phyloP scores from a whole-genome alignment of 2,888 invertebrate species.

The Tuta absoluta region DNA sequence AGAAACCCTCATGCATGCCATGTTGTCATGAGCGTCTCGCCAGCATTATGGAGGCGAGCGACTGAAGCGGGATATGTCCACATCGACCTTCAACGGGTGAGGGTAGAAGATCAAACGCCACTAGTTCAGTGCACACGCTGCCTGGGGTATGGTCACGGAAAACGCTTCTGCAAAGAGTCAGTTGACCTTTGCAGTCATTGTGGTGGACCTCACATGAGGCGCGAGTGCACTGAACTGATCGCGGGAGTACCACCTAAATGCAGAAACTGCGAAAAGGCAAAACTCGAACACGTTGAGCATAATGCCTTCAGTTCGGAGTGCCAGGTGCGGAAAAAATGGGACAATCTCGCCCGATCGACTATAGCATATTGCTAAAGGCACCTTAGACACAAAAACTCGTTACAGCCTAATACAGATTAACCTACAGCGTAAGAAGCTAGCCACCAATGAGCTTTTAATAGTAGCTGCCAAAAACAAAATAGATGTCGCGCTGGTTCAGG shows the following conservation, averaged over 20 bases:
- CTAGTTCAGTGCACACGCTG: constrained; percentile 20
- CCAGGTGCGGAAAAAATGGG: constrained; percentile 12
- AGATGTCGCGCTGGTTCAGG: constrained; percentile 29
- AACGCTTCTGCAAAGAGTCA: constrained; percentile 15
- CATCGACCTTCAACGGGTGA: constrained; percentile 6
- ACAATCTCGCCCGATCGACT: too few species aligned
- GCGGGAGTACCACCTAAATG: constrained; percentile 20
- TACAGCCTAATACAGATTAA: too few species aligned
- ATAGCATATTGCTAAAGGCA: constrained; percentile 34
- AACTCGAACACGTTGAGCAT: constrained; percentile 18
- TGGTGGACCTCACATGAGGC: constrained; percentile 1
- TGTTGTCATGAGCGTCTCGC: not conserved
- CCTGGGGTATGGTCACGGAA: constrained; percentile 24
- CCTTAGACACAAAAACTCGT: not conserved
- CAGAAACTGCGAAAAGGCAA: constrained; percentile 29
- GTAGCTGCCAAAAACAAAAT: constrained; percentile 13
- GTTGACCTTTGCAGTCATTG: constrained; percentile 26
- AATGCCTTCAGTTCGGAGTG: constrained; percentile 32
- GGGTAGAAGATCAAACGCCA: not conserved
- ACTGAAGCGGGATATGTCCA: not conserved
- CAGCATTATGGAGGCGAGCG: not conserved
- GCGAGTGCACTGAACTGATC: not conserved
- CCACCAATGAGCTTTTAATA: constrained; percentile 18
- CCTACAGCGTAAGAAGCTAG: constrained; percentile 24
- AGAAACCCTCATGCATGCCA: constrained; percentile 2